Evolutionary conservation across 2,888 invertebrate species (phyloP).

Genomic region (Ethmia dodecea): DNA sequence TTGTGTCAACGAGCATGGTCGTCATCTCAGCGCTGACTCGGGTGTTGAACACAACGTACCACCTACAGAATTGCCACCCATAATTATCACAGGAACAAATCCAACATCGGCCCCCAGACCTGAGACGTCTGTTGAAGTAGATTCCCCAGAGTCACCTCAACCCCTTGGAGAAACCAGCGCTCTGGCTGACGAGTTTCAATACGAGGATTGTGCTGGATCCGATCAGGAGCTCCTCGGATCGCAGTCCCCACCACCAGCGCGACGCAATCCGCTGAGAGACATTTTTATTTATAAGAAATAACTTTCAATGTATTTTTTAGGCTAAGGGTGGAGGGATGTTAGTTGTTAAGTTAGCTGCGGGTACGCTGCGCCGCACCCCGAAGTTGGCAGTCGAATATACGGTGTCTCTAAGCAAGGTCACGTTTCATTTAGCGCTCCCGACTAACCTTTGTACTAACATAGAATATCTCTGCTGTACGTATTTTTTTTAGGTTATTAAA

Average conservation of each 20-base stretch:
- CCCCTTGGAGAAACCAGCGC: neutral
- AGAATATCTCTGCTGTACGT: too few species aligned
- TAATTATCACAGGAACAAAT: neutral
- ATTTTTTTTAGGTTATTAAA: too few species aligned
- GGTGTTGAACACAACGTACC: too few species aligned
- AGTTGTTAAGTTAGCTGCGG: too few species aligned
- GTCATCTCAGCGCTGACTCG: neutral
- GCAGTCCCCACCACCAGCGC: neutral
- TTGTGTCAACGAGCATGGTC: neutral
- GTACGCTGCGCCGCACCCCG: too few species aligned
- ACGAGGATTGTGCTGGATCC: neutral
- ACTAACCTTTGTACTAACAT: too few species aligned
- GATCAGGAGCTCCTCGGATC: neutral
- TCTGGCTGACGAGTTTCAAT: neutral
- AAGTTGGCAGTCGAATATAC: too few species aligned
- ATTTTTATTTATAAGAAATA: neutral
- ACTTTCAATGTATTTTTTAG: too few species aligned
- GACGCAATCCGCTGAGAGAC: neutral
- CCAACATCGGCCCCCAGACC: neutral
- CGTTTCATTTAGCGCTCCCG: too few species aligned
- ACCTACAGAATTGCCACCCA: too few species aligned
- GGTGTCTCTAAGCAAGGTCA: too few species aligned
- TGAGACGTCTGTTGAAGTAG: neutral
- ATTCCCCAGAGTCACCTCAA: neutral
- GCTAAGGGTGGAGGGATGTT: slow-evolving; percentile 8